Evolutionary conservation across 2,113 vertebrate species (phyloP).

Genomic region (Atherinomorus stipes): DNA sequence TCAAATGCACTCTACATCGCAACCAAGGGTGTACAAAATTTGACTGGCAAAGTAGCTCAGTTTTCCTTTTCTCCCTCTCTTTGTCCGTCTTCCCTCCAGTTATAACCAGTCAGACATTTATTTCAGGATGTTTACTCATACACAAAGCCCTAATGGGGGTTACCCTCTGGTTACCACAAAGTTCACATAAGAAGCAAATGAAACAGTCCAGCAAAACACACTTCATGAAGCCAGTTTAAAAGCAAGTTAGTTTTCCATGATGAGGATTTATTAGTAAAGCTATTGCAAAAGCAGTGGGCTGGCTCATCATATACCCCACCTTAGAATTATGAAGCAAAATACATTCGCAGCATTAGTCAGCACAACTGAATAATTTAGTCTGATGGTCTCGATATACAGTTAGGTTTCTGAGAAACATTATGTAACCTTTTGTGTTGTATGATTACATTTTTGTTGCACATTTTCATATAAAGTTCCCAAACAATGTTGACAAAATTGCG

Average conservation of each 20-base stretch:
- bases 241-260: not conserved
- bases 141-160: no score
- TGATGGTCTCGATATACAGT: not conserved
- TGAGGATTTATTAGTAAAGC: constrained; percentile 47
- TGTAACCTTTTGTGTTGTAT: constrained; percentile 27
- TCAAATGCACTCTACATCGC: no score
- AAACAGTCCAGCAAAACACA: not conserved
- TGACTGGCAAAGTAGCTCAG: not conserved
- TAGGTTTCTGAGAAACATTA: not conserved
- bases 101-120: not conserved
- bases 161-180: not conserved
- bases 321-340: constrained; percentile 19
- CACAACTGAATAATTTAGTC: constrained; percentile 6
- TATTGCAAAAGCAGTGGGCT: constrained; percentile 14
- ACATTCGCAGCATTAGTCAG: constrained; percentile 18
- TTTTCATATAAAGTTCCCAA: not conserved
- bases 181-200: not conserved
- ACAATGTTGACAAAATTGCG: not conserved
- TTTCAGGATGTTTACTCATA: not conserved
- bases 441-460: constrained; percentile 4
- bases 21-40: not conserved
- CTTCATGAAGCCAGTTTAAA: not conserved
- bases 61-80: not conserved
- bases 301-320: constrained; percentile 11
- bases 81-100: not conserved